Evolutionary conservation across 2,888 invertebrate genomes (phyloP).

Genomic region (Tricholauxania praeusta): DNA sequence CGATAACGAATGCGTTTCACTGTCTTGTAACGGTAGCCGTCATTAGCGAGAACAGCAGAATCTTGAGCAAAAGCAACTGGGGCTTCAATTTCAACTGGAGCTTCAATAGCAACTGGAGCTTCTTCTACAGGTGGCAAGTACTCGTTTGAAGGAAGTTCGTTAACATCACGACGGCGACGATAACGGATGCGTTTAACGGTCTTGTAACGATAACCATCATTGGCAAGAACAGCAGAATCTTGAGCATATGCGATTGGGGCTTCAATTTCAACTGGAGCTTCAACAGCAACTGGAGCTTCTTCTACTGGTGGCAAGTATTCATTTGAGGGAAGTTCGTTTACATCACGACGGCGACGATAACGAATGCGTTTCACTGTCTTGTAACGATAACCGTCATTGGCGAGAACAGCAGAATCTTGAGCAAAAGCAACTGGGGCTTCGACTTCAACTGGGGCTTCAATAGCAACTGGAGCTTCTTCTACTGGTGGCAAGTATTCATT

Average conservation of each 20-base stretch:
- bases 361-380: slow-evolving; percentile 44
- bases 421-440: slow-evolving; percentile 28
- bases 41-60: slow-evolving; percentile 42
- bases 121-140: slow-evolving; percentile 42
- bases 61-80: slow-evolving; percentile 36
- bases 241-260: slow-evolving; percentile 32
- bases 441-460: slow-evolving; percentile 34
- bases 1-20: slow-evolving; percentile 43
- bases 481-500: slow-evolving; percentile 43
- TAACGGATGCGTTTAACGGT: slow-evolving; percentile 43
- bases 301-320: slow-evolving; percentile 41
- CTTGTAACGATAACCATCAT: slow-evolving; percentile 47
- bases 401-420: slow-evolving; percentile 41
- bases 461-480: slow-evolving; percentile 35
- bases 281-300: slow-evolving; percentile 35
- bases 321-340: slow-evolving; percentile 40
- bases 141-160: slow-evolving; percentile 41
- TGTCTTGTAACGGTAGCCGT: slow-evolving; percentile 46
- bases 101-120: slow-evolving; percentile 35
- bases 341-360: slow-evolving; percentile 45
- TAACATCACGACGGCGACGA: slow-evolving; percentile 45
- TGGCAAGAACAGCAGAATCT: slow-evolving; percentile 40
- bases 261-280: slow-evolving; percentile 29
- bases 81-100: slow-evolving; percentile 21
- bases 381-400: slow-evolving; percentile 46